A percentile compares a stretch with the other conserved stretches of the same genome.
Evolutionary conservation across 2,888 invertebrate genomes (phyloP).

Genomic region (Dicycla oo): DNA sequence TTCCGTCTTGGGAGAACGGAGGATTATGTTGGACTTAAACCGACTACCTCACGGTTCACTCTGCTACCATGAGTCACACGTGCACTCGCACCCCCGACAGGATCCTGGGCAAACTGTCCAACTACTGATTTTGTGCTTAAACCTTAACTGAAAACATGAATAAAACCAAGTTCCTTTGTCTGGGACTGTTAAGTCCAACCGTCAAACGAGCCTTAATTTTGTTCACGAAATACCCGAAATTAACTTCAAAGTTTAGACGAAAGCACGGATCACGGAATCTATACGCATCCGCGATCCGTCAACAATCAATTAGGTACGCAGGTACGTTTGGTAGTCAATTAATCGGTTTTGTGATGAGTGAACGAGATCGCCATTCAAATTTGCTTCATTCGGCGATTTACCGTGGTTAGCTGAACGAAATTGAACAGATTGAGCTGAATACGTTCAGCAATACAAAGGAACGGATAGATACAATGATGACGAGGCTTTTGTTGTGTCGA

Average conservation of each 20-base stretch:
- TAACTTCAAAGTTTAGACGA: slow-evolving; percentile 1
- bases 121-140: too few species aligned
- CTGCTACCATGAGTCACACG: too few species aligned
- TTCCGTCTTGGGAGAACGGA: too few species aligned
- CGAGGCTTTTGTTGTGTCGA: slow-evolving; percentile 28
- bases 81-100: too few species aligned
- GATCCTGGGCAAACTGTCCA: not conserved
- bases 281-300: slow-evolving; percentile 17
- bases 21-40: too few species aligned
- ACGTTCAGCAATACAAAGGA: slow-evolving; percentile 40
- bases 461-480: slow-evolving; percentile 32
- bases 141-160: too few species aligned
- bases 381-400: slow-evolving; percentile 30
- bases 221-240: slow-evolving; percentile 1
- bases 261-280: slow-evolving; percentile 3
- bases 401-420: slow-evolving; percentile 23
- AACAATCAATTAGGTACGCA: slow-evolving; percentile 40
- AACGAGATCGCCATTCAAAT: slow-evolving; percentile 43
- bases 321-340: slow-evolving; percentile 33
- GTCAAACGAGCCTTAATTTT: not conserved
- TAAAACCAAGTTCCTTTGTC: too few species aligned
- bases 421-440: slow-evolving; percentile 43
- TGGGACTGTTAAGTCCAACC: not conserved
- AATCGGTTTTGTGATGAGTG: slow-evolving; percentile 51
- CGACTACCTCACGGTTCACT: too few species aligned